Percentiles rank a stretch among this genome's conserved stretches.
phyloP scores from a whole-genome alignment of 2,113 vertebrate genomes.

The Fulmarus glacialis region DNA sequence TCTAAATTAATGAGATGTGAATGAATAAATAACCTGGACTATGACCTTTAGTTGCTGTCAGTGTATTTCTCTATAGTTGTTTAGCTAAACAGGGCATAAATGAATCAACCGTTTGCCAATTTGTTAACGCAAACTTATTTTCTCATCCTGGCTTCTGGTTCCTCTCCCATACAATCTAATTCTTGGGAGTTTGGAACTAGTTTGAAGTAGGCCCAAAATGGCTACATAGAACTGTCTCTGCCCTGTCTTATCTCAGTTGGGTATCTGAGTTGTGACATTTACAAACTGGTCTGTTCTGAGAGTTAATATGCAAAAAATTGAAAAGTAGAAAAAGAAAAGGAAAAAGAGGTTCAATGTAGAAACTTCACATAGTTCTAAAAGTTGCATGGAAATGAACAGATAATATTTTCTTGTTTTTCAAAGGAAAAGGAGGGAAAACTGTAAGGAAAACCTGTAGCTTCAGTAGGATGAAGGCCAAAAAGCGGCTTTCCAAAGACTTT shows the following conservation, averaged over 20 bases:
- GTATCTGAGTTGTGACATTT: not conserved
- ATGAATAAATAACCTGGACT: not conserved
- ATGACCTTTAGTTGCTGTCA: not conserved
- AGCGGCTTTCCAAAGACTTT: not conserved
- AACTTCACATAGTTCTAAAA: not conserved
- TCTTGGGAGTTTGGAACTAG: not conserved
- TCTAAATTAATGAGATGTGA: not conserved
- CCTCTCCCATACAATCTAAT: not conserved
- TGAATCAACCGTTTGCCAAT: not conserved
- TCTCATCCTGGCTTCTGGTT: not conserved
- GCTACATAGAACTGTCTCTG: not conserved
- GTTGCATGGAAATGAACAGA: not conserved
- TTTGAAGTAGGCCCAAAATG: not conserved
- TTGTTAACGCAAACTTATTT: not conserved
- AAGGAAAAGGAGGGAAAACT: not conserved
- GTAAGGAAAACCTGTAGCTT: not conserved
- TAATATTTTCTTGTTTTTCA: not conserved
- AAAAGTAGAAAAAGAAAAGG: not conserved
- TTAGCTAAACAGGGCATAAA: not conserved
- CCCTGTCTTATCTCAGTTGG: not conserved
- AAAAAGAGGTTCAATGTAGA: not conserved
- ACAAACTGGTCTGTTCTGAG: not conserved
- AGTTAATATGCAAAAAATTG: not conserved
- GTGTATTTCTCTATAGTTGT: not conserved
- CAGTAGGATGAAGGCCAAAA: not conserved